Evolutionary conservation across 1,140 invertebrate species (phyloP).

Genomic region (Schlechtendalia chinensis): DNA sequence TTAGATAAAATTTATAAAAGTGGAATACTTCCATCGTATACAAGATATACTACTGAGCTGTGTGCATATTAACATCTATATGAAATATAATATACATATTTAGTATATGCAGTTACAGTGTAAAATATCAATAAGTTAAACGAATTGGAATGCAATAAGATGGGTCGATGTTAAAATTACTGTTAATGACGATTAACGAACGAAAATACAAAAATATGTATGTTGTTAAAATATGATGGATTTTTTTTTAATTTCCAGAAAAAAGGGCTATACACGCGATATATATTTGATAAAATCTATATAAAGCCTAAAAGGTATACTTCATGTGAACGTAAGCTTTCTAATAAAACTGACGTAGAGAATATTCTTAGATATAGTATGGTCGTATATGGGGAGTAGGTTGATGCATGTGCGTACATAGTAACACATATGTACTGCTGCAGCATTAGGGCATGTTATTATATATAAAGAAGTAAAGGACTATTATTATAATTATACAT

Average conservation of each 20-base stretch:
- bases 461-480: not conserved
- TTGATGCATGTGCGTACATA: too few species aligned
- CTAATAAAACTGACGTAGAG: not conserved
- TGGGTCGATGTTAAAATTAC: not conserved
- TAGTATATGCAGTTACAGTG: not conserved
- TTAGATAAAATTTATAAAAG: conserved; percentile 2
- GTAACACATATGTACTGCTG: not conserved
- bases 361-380: not conserved
- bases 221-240: too few species aligned
- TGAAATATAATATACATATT: too few species aligned
- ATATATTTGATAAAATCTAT: not conserved
- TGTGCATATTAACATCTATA: too few species aligned
- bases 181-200: not conserved
- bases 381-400: too few species aligned
- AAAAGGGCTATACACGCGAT: too few species aligned
- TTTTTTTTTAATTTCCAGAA: too few species aligned
- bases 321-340: not conserved
- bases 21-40: not conserved
- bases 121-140: not conserved
- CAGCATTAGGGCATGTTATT: too few species aligned
- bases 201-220: too few species aligned
- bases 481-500: conserved; percentile 13
- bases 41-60: not conserved
- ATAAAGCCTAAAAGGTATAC: not conserved
- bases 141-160: not conserved